Percentiles rank a stretch among this genome's conserved stretches.
phyloP scores from a whole-genome alignment of 1,140 invertebrate species.

The Mizuhopecten yessoensis region DNA sequence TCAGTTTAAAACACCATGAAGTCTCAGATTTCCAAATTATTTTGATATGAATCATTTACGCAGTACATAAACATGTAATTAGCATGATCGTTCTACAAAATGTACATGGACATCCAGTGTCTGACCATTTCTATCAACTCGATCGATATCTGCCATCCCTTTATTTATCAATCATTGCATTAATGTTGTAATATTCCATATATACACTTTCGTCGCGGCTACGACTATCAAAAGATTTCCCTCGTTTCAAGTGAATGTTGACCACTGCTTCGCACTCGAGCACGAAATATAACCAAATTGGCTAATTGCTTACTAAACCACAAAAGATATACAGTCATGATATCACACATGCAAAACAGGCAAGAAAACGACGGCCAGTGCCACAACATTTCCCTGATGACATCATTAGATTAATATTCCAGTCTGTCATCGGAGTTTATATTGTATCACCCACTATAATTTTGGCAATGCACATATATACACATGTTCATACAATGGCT shows the following conservation, averaged over 20 bases:
- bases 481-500: not conserved
- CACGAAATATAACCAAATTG: not conserved
- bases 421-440: not conserved
- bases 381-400: not conserved
- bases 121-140: too few species aligned
- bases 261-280: not conserved
- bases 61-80: too few species aligned
- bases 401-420: not conserved
- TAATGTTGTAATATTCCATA: not conserved
- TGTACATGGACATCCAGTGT: too few species aligned
- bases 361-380: not conserved
- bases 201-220: not conserved
- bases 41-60: not conserved
- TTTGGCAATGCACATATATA: constrained; percentile 4
- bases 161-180: not conserved
- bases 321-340: not conserved
- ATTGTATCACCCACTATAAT: not conserved
- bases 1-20: not conserved
- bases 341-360: not conserved
- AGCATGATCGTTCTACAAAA: too few species aligned
- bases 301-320: not conserved
- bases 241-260: not conserved
- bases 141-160: too few species aligned
- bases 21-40: not conserved
- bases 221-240: not conserved